Percentiles rank a stretch among this genome's conserved stretches.
Conservation (phyloP, 2,888 invertebrate genomes). For the Hirtodrosophila confusa region DNA sequence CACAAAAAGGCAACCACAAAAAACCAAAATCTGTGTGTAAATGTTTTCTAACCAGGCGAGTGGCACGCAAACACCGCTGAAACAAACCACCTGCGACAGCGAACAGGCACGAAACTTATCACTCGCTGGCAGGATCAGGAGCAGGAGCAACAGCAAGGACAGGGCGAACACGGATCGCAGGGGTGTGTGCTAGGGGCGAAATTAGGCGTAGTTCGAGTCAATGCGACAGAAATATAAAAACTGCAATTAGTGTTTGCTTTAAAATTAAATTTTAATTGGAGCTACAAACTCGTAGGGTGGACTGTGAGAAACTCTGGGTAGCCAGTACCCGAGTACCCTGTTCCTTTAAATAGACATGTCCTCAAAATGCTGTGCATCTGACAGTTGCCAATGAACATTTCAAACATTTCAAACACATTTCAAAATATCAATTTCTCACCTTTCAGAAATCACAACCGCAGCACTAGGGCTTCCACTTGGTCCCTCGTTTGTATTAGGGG, state of each 20-base stretch:
- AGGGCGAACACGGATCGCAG: conserved; percentile 4
- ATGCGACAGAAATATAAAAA: conserved; percentile 26
- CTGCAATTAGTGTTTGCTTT: conserved; percentile 69
- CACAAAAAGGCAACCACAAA: conserved; percentile 28
- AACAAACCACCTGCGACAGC: conserved; percentile 78
- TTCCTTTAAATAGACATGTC: conserved; percentile 50
- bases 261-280: conserved; percentile 73
- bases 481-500: conserved; percentile 28
- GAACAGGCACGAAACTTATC: conserved; percentile 30
- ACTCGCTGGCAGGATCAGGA: not conserved
- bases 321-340: not conserved
- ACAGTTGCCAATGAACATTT: conserved; percentile 72
- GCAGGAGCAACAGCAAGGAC: conserved; percentile 9
- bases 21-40: conserved; percentile 71
- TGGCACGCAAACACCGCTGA: conserved; percentile 66
- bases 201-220: conserved; percentile 42
- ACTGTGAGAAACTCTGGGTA: conserved; percentile 52
- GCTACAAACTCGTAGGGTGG: conserved; percentile 35
- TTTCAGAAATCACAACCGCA: conserved; percentile 53
- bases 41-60: conserved; percentile 38
- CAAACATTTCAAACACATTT: conserved; percentile 41
- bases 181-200: conserved; percentile 35
- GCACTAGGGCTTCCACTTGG: conserved; percentile 57
- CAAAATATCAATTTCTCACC: conserved; percentile 66
- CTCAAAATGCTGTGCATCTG: conserved; percentile 27